Evolutionary conservation across 2,888 invertebrate genomes (phyloP).

Genomic region (Sminthurides aquaticus): DNA sequence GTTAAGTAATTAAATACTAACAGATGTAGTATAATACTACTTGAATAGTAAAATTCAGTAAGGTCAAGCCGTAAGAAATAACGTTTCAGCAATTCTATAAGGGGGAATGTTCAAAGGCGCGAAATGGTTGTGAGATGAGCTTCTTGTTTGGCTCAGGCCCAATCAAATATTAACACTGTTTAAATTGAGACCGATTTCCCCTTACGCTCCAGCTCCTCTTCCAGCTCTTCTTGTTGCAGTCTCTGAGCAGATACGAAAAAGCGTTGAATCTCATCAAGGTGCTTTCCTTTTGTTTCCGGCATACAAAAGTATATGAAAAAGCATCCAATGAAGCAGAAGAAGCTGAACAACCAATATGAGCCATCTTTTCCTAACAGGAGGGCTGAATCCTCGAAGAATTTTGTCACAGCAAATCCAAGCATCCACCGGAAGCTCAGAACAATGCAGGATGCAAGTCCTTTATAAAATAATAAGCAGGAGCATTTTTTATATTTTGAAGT

Average conservation of each 20-base stretch:
- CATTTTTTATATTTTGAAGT: too few relatives aligned
- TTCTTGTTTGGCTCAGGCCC: too few relatives aligned
- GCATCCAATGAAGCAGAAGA: slow-evolving; percentile 25
- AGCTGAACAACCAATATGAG: slow-evolving; percentile 37
- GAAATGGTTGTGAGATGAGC: too few relatives aligned
- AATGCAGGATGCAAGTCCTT: slow-evolving; percentile 36
- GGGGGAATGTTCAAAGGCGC: too few relatives aligned
- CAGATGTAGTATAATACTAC: too few relatives aligned
- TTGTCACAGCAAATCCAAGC: slow-evolving; percentile 39
- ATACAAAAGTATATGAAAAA: slow-evolving; percentile 35
- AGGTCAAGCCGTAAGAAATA: too few relatives aligned
- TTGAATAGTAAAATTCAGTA: too few relatives aligned
- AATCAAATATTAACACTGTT: too few relatives aligned
- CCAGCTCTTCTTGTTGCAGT: slow-evolving; percentile 10
- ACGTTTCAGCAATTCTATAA: too few relatives aligned
- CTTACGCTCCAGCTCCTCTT: slow-evolving; percentile 12
- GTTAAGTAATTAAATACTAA: too few relatives aligned
- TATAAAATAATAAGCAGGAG: too few relatives aligned
- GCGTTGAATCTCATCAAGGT: slow-evolving; percentile 34
- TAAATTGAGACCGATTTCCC: not conserved
- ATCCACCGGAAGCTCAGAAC: slow-evolving; percentile 36
- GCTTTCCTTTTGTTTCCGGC: slow-evolving; percentile 27
- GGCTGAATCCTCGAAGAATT: slow-evolving; percentile 35
- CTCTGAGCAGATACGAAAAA: slow-evolving; percentile 22
- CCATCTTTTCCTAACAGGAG: slow-evolving; percentile 31